Base-by-base conservation (phyloP, 2,888 invertebrate genomes). In the Morinoia aosen region DNA sequence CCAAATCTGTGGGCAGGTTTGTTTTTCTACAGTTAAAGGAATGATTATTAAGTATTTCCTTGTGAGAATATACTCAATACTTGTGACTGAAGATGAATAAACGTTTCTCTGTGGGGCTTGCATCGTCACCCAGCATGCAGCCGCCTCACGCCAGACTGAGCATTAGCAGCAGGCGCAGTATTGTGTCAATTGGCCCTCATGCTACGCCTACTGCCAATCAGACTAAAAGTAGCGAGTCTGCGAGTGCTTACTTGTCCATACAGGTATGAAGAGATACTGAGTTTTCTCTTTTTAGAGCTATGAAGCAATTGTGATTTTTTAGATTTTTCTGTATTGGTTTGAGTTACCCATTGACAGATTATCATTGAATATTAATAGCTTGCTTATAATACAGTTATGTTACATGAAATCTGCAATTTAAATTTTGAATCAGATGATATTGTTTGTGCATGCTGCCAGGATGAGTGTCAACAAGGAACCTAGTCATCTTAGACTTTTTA, bases 61-160 rank as follows among this genome's bases (percentile, higher is more conserved):
- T 16, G 10, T 58, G 40, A 40, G n/a, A 16, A 14, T 40, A 40
- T 57, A 25, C n/a, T 90, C 88, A 88, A 95, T 76, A 64, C 25
- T 64, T 5, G 64, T 64, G 64, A 76, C 61, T 48, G 19, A 58
- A 14, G 16, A 95, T 39, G 61, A 93, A 58, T 40, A 94, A 94
- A 57, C 61, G 58, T 48, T 94, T 90, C 11, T 91, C 96, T 5
- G 56, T 91, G 14, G 95, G 95, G 91, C 95, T 96, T 19, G 58
- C 95, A 16, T 33, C 95, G 56, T 95, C 96, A 8, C 95, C 96
- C n/a, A 90, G 33, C n/a, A 96, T 95, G 88, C 95, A 95, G 48
- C 94, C 64, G 0, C 94, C 93, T 64, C 57, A 76, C 76, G n/a
- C 48, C 25, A 19, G 76, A 88, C 58, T 95, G 33, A 91, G 91